Evolutionary conservation across 2,888 invertebrate species (phyloP), one percentile per base, ranked within the genome.

Genomic region (Erebia aethiops): DNA sequence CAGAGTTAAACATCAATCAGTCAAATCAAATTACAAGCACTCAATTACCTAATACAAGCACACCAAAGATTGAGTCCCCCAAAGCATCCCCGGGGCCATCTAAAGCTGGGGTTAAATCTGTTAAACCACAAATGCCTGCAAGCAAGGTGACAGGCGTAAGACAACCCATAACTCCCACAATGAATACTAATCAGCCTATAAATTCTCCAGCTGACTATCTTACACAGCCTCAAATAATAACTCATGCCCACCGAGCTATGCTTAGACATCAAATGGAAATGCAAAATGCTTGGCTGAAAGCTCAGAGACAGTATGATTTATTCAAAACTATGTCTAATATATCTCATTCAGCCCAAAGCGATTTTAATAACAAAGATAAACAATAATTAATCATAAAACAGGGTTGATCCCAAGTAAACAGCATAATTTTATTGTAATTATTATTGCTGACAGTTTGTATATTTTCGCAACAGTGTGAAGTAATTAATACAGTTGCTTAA

Each of bases 1-100:
- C 82, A 66, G 93, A 93, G 69, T 82, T 82, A 69, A 88, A 79
- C 77, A 77, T 87, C 9, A 90, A 88, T 77, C 93, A 93, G 74
- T 88, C 90, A 56, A 91, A 88, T 81, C 90, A 90, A 82, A 88
- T 91, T 75, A 85, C 90, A 49, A 93, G 90, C 78, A 87, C 90
- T 21, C 92, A 92, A 77, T 77, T 90, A 67, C 78, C 89, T 49
- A 88, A 80, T 76, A 77, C 87, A 43, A 88, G 80, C 80, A 71
- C 81, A 65, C 72, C 83, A 73, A 90, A 87, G 80, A 85, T 78
- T 79, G 92, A 90, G 74, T 77, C 85, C 43, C 81, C 86, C 9
- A 89, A 89, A 77, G 76, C 81, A 21, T 76, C 82, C 14, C 87
- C 90, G 46, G 91, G 91, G 0, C 85, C 90, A 49, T 89, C 91